Percentiles rank a stretch among this genome's conserved stretches.
Evolutionary conservation across 2,888 invertebrate species (phyloP).

Genomic region (Lathronympha strigana): DNA sequence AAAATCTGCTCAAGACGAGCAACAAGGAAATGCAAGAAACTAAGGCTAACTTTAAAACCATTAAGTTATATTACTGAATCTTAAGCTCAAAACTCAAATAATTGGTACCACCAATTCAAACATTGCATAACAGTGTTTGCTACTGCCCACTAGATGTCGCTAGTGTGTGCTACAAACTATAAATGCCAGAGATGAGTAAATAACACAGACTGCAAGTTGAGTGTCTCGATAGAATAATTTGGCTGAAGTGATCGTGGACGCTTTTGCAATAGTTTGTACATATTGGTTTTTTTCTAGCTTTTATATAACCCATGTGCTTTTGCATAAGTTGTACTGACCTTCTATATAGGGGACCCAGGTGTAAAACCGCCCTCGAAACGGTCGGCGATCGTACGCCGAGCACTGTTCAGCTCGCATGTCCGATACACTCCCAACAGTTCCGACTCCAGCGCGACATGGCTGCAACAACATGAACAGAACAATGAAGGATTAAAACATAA

Average conservation of each 20-base stretch:
- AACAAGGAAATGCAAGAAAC: neutral
- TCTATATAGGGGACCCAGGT: constrained; percentile 92
- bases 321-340: constrained; percentile 74
- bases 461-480: constrained; percentile 58
- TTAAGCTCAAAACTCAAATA: too few relatives aligned
- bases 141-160: constrained; percentile 24
- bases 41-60: too few relatives aligned
- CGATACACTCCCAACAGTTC: constrained; percentile 72
- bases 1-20: neutral
- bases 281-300: too few relatives aligned
- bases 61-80: too few relatives aligned
- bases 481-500: too few relatives aligned
- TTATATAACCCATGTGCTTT: neutral
- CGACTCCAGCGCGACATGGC: constrained; percentile 82
- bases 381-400: constrained; percentile 87
- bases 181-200: neutral
- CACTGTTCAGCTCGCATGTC: constrained; percentile 91
- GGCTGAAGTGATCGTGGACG: too few relatives aligned
- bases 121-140: neutral
- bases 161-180: neutral
- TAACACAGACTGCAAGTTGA: neutral
- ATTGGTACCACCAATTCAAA: neutral
- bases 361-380: constrained; percentile 89
- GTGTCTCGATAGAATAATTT: too few relatives aligned
- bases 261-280: neutral